Evolutionary conservation across 1,140 invertebrate species (phyloP).

Genomic region (Acromyrmex echinatior): DNA sequence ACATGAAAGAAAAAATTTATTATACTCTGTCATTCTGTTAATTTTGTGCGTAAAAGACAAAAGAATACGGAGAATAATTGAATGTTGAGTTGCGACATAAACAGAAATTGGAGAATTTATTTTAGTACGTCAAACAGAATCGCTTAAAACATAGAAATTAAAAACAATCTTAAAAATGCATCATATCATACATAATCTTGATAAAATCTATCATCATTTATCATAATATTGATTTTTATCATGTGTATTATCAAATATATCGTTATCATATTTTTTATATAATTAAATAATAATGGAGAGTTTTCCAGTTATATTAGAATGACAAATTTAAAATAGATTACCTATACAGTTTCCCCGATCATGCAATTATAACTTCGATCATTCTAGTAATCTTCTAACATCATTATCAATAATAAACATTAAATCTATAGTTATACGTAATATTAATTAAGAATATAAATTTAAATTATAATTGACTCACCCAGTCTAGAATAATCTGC

Average conservation of each 20-base stretch:
- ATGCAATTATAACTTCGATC: not conserved
- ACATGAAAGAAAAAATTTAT: not conserved
- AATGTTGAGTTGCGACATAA: not conserved
- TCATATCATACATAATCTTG: not conserved
- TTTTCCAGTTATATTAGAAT: not conserved
- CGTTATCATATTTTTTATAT: not conserved
- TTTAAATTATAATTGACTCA: not conserved
- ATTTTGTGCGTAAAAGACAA: not conserved
- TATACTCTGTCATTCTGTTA: no score
- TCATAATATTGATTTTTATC: not conserved
- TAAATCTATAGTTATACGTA: not conserved
- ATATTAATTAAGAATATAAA: conserved; percentile 7
- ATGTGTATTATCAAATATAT: not conserved
- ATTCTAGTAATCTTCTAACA: not conserved
- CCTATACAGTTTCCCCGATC: not conserved
- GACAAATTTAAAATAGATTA: conserved; percentile 8
- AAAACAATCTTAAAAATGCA: not conserved
- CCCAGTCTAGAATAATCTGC: not conserved
- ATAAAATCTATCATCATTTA: not conserved
- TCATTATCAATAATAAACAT: not conserved
- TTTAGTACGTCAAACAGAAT: not conserved
- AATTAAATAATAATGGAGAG: not conserved
- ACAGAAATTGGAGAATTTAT: not conserved
- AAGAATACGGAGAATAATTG: not conserved
- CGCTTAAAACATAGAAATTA: not conserved